A percentile compares a stretch with the other conserved stretches of the same genome.
Evolutionary conservation across 2,797 vertebrate species (phyloP).

Genomic region (Cryptoblepharus egeriae): DNA sequence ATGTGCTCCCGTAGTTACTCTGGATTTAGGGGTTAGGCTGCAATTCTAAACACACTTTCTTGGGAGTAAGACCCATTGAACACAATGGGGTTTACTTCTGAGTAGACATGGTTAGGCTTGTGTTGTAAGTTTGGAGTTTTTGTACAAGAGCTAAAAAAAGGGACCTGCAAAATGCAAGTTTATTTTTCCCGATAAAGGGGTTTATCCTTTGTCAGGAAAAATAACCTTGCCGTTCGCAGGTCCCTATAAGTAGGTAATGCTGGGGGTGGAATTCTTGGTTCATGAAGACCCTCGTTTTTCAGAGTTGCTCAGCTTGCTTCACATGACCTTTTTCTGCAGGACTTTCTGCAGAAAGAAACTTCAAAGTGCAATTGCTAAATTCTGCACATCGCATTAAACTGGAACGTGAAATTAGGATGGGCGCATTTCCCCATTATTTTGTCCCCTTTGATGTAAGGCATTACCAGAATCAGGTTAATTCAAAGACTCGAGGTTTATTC

Average conservation of each 20-base stretch:
- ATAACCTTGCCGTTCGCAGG: no score
- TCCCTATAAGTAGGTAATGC: background rate
- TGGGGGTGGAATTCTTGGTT: background rate
- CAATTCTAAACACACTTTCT: no score
- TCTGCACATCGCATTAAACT: background rate
- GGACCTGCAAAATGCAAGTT: no score
- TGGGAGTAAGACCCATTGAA: no score
- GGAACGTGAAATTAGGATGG: slow-evolving; percentile 25
- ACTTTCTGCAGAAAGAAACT: slow-evolving; percentile 19
- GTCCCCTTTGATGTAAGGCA: slow-evolving; percentile 30
- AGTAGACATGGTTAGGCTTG: no score
- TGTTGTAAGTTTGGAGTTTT: slow-evolving; percentile 16
- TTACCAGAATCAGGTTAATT: slow-evolving; percentile 31
- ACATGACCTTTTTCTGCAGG: slow-evolving; percentile 6
- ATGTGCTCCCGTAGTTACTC: no score
- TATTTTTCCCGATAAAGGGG: no score
- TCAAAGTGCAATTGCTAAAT: slow-evolving; percentile 19
- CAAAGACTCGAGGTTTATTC: slow-evolving; percentile 20
- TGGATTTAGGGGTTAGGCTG: no score
- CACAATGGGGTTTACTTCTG: no score
- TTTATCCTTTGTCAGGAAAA: no score
- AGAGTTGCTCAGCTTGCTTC: slow-evolving; percentile 3
- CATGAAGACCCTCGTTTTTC: background rate
- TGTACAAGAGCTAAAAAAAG: background rate
- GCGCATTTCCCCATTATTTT: slow-evolving; percentile 21